phyloP scores from a whole-genome alignment of 2,113 vertebrate genomes.

The Charadrius vociferus region DNA sequence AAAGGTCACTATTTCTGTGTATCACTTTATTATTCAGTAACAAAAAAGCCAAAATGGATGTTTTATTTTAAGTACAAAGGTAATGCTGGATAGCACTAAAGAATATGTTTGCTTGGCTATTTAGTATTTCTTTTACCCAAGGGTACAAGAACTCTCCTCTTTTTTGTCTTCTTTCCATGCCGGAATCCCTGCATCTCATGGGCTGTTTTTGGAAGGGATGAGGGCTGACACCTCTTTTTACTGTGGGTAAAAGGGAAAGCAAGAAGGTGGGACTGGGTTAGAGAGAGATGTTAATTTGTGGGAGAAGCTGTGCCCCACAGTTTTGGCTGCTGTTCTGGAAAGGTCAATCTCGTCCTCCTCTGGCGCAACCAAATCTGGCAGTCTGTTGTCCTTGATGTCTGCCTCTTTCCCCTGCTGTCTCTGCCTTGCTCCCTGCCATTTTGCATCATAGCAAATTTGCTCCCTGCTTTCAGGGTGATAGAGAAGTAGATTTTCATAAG shows the following conservation, averaged over 20 bases:
- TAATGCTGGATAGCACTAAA: neutral
- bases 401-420: neutral
- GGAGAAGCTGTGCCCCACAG: neutral
- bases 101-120: neutral
- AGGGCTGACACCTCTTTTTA: neutral
- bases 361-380: neutral
- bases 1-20: neutral
- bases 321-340: neutral
- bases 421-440: neutral
- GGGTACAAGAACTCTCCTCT: neutral
- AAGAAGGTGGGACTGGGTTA: neutral
- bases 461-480: neutral
- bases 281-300: neutral
- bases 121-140: neutral
- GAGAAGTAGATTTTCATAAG: neutral
- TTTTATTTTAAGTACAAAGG: neutral
- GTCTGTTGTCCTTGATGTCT: neutral
- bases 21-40: neutral
- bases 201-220: neutral
- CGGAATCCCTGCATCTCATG: neutral
- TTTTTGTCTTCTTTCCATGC: neutral
- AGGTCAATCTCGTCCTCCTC: neutral
- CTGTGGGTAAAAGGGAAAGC: neutral
- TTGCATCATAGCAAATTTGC: neutral
- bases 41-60: accelerated